Conservation (phyloP, 2,888 invertebrate genomes). For the Aphrophora alni region DNA sequence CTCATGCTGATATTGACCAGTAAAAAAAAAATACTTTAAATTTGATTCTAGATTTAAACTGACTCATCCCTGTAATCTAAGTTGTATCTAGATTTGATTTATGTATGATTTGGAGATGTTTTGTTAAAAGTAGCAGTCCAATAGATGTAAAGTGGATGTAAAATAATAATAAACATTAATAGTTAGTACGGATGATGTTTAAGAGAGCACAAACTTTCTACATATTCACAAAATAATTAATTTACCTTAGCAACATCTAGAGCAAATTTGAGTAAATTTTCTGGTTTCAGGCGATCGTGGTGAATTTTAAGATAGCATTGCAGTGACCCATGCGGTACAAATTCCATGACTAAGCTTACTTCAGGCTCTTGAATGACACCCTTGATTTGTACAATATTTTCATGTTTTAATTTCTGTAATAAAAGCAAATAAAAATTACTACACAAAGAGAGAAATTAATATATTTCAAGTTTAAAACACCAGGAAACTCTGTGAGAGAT, state of each 20-base stretch:
- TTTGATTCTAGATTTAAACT: no score
- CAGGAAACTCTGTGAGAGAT: slow-evolving; percentile 23
- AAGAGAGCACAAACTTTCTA: no score
- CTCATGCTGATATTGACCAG: no score
- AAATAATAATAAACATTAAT: no score
- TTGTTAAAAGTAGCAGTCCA: no score
- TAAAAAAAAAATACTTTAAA: no score
- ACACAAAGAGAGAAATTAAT: slow-evolving; percentile 28
- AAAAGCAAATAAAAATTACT: slow-evolving; percentile 30
- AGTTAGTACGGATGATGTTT: no score
- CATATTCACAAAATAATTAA: no score
- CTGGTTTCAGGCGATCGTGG: slow-evolving; percentile 69
- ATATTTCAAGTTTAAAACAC: slow-evolving; percentile 21
- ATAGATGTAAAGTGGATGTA: no score
- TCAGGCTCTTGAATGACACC: slow-evolving; percentile 77
- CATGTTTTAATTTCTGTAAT: slow-evolving; percentile 76
- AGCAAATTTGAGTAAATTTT: slow-evolving; percentile 75
- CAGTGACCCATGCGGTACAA: slow-evolving; percentile 81
- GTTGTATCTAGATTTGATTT: no score
- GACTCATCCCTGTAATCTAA: no score
- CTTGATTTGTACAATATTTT: slow-evolving; percentile 86
- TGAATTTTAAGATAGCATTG: slow-evolving; percentile 79
- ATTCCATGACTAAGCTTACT: slow-evolving; percentile 88
- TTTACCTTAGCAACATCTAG: slow-evolving; percentile 82
- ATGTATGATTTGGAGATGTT: no score